phyloP scores from a whole-genome alignment of 1,140 invertebrate species.

The Helicoverpa zea region DNA sequence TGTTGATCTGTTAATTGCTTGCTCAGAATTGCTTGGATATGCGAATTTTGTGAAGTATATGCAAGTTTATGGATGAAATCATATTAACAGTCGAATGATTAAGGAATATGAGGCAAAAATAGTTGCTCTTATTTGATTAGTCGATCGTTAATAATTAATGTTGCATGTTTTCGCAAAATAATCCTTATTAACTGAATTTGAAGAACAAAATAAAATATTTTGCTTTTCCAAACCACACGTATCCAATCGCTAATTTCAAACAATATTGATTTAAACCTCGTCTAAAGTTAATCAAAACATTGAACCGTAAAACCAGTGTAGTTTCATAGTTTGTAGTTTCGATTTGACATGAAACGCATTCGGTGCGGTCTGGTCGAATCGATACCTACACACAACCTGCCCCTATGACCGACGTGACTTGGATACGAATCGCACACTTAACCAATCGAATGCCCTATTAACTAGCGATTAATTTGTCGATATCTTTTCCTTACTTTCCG shows the following conservation, averaged over 20 bases:
- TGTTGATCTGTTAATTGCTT: conserved; percentile 31
- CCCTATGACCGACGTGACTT: conserved; percentile 48
- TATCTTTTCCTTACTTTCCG: not conserved
- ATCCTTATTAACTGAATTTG: too few species aligned
- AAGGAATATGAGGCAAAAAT: too few species aligned
- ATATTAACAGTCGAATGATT: not conserved
- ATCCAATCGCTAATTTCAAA: conserved; percentile 11
- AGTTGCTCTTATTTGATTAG: too few species aligned
- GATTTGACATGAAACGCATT: conserved; percentile 44
- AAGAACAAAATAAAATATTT: too few species aligned
- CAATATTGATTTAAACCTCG: conserved; percentile 22
- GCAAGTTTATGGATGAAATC: not conserved
- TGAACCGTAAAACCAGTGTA: conserved; percentile 12
- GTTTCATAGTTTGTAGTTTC: conserved; percentile 18
- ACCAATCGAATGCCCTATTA: conserved; percentile 31
- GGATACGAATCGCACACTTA: conserved; percentile 35
- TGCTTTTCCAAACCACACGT: not conserved
- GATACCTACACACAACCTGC: conserved; percentile 43
- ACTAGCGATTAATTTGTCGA: conserved; percentile 6
- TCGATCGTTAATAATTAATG: too few species aligned
- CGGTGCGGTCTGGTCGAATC: conserved; percentile 41
- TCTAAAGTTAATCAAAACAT: conserved; percentile 19
- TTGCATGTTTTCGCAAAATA: too few species aligned
- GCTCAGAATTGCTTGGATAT: conserved; percentile 14
- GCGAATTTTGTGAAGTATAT: not conserved